phyloP scores from a whole-genome alignment of 2,888 invertebrate genomes.

The Orchesellides sinensis region DNA sequence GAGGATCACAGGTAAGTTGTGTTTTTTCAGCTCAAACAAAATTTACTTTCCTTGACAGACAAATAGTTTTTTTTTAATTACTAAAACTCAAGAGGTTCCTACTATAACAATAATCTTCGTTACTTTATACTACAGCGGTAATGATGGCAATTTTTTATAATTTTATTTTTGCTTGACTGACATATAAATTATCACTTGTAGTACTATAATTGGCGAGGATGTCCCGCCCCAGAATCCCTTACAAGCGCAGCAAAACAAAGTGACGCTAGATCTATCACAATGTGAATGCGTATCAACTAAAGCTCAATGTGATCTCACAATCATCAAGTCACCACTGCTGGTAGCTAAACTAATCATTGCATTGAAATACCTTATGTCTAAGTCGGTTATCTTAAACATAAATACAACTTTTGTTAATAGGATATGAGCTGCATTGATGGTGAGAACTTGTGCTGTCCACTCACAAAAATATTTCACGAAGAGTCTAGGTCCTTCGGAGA shows the following conservation, averaged over 20 bases:
- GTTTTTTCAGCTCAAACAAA: too few species aligned
- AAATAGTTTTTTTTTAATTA: too few species aligned
- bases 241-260: too few species aligned
- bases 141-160: background rate
- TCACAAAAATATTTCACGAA: background rate
- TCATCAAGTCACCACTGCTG: conserved; percentile 61
- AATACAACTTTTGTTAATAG: background rate
- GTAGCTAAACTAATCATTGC: conserved; percentile 47
- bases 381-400: background rate
- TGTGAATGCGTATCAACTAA: conserved; percentile 17
- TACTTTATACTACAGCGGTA: background rate
- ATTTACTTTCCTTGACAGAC: too few species aligned
- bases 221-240: too few species aligned
- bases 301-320: conserved; percentile 65
- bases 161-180: too few species aligned
- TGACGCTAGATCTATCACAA: conserved; percentile 37
- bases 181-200: background rate
- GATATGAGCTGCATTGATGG: conserved; percentile 15
- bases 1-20: background rate
- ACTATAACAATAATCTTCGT: too few species aligned
- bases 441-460: conserved; percentile 45
- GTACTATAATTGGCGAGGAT: too few species aligned
- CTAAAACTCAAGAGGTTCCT: too few species aligned
- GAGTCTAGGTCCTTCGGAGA: background rate
- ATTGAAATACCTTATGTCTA: background rate